Conservation (phyloP, 2,888 invertebrate genomes). For the Orgyia antiqua region DNA sequence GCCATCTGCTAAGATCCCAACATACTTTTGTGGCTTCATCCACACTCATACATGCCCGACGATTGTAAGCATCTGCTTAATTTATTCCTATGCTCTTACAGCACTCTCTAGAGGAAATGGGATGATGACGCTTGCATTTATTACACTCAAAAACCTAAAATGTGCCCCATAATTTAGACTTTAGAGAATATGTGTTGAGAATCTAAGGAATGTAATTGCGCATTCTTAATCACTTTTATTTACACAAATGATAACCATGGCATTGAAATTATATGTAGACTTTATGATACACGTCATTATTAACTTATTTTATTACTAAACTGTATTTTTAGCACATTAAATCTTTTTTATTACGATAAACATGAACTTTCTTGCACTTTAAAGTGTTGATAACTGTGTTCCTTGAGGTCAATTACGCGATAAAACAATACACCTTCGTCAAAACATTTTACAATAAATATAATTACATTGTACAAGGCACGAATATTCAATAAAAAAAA, state of each 20-base stretch:
- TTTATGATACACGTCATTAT: neutral
- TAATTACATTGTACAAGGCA: too few relatives aligned
- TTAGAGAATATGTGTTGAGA: too few relatives aligned
- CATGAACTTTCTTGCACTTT: neutral
- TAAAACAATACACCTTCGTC: conserved; percentile 14
- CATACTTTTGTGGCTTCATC: too few relatives aligned
- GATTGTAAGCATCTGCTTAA: too few relatives aligned
- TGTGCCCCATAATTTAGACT: too few relatives aligned
- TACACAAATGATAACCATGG: conserved; percentile 11
- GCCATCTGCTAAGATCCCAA: too few relatives aligned
- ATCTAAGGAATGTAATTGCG: conserved; percentile 4
- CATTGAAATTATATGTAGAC: neutral
- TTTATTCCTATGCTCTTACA: too few relatives aligned
- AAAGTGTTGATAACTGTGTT: conserved; percentile 8
- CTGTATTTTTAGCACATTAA: neutral
- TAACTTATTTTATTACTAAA: neutral
- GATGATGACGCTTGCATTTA: too few relatives aligned
- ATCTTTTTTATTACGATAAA: neutral
- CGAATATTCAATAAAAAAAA: conserved; percentile 1
- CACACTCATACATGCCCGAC: too few relatives aligned
- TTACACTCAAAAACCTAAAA: too few relatives aligned
- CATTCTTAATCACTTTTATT: conserved; percentile 10
- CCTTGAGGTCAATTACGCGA: conserved; percentile 13
- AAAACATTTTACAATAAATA: conserved; percentile 9
- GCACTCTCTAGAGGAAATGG: too few relatives aligned